Conservation (phyloP, 2,888 invertebrate genomes). For the Tipula lateralis region DNA sequence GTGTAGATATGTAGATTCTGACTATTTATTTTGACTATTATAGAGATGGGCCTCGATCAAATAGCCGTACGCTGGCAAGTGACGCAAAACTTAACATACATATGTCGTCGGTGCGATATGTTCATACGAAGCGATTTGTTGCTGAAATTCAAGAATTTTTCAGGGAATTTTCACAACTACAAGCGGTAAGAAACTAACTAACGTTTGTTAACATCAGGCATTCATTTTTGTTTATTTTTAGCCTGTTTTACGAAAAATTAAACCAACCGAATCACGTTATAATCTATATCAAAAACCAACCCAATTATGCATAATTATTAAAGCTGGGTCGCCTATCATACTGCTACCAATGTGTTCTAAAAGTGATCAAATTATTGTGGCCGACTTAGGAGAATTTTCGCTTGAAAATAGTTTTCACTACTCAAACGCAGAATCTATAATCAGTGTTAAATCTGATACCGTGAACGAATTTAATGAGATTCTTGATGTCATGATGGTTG, state of each 20-base stretch:
- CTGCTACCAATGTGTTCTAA: slow-evolving; percentile 80
- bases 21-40: background rate
- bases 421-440: slow-evolving; percentile 51
- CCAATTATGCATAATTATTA: slow-evolving; percentile 47
- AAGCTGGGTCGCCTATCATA: slow-evolving; percentile 67
- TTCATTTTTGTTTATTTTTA: slow-evolving; percentile 34
- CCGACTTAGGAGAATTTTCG: slow-evolving; percentile 72
- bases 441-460: slow-evolving; percentile 40
- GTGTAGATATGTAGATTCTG: too few relatives aligned
- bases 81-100: slow-evolving; percentile 53
- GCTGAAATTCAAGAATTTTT: slow-evolving; percentile 84
- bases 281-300: slow-evolving; percentile 41
- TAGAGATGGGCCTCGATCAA: slow-evolving; percentile 24
- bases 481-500: slow-evolving; percentile 61
- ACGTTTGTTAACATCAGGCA: background rate
- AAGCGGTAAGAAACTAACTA: slow-evolving; percentile 69
- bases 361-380: slow-evolving; percentile 70
- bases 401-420: slow-evolving; percentile 70
- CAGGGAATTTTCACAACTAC: slow-evolving; percentile 75
- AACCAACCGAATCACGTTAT: slow-evolving; percentile 41
- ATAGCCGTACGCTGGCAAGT: slow-evolving; percentile 38
- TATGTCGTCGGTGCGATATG: slow-evolving; percentile 88
- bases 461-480: slow-evolving; percentile 41
- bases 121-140: slow-evolving; percentile 91
- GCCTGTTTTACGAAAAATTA: slow-evolving; percentile 46